Conservation (phyloP, 1,140 invertebrate species). For the Sycophaga agraensis region DNA sequence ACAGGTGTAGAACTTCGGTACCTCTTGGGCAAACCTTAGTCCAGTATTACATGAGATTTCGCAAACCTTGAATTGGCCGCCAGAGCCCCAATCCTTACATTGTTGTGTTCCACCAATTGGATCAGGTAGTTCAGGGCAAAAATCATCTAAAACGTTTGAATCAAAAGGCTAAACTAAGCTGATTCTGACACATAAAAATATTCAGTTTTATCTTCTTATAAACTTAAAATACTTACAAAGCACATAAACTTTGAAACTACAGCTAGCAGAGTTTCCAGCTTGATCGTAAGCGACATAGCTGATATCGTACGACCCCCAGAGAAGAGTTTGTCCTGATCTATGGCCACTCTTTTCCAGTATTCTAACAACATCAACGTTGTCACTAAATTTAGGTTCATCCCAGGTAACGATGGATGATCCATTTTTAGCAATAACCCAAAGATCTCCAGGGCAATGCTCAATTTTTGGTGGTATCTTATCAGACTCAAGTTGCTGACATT, state of each 20-base stretch:
- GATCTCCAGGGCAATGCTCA: constrained; percentile 87
- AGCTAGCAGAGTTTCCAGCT: constrained; percentile 86
- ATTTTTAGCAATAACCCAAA: constrained; percentile 92
- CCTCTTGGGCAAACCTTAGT: constrained; percentile 83
- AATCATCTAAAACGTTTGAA: constrained; percentile 68
- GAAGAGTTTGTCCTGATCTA: constrained; percentile 84
- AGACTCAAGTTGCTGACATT: constrained; percentile 80
- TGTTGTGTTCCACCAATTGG: constrained; percentile 87
- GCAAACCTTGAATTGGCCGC: constrained; percentile 91
- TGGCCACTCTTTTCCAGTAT: constrained; percentile 85
- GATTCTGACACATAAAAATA: too few species aligned
- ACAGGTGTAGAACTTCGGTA: constrained; percentile 94
- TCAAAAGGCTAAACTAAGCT: neutral
- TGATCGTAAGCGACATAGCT: constrained; percentile 92
- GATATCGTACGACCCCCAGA: constrained; percentile 91
- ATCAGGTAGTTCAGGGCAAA: constrained; percentile 83
- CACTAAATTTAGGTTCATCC: constrained; percentile 90
- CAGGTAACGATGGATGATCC: constrained; percentile 90
- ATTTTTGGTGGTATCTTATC: constrained; percentile 84
- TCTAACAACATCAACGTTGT: constrained; percentile 79
- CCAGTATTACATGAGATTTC: constrained; percentile 86
- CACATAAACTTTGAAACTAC: constrained; percentile 91
- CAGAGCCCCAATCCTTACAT: constrained; percentile 94
- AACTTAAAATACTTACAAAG: constrained; percentile 67
- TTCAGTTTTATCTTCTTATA: neutral